Evolutionary conservation across 2,113 vertebrate species (phyloP).

Genomic region (Dicerorhinus sumatrensis): DNA sequence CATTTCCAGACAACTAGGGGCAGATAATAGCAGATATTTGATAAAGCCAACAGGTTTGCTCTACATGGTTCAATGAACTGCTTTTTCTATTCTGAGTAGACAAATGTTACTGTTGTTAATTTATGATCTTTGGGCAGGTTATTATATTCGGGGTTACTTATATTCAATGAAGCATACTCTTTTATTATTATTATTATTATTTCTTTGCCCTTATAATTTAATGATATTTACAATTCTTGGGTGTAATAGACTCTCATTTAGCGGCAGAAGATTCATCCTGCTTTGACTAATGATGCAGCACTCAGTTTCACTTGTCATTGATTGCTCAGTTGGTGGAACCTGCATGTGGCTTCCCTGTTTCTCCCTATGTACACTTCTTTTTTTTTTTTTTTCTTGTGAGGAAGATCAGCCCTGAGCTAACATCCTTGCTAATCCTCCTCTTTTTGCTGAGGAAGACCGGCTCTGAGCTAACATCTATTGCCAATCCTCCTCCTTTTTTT

Average conservation of each 20-base stretch:
- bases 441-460: too few species aligned
- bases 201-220: conserved; percentile 47
- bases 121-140: background rate
- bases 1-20: background rate
- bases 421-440: too few species aligned
- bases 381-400: too few species aligned
- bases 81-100: background rate
- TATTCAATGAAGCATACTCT: conserved; percentile 49
- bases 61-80: background rate
- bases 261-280: background rate
- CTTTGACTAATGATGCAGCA: accelerated
- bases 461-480: too few species aligned
- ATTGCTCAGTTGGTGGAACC: background rate
- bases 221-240: background rate
- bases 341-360: background rate
- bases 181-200: background rate
- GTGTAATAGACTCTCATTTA: background rate
- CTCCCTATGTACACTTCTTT: background rate
- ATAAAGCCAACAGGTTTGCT: background rate
- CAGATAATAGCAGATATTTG: background rate
- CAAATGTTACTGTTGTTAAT: background rate
- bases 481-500: too few species aligned
- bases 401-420: too few species aligned
- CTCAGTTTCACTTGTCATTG: background rate
- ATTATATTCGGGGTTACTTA: background rate